These are phyloP conservation scores for Zaprionus gabonicus DNA, from an alignment of 1,140 invertebrate species.

Conservation along the genomic window DNA sequence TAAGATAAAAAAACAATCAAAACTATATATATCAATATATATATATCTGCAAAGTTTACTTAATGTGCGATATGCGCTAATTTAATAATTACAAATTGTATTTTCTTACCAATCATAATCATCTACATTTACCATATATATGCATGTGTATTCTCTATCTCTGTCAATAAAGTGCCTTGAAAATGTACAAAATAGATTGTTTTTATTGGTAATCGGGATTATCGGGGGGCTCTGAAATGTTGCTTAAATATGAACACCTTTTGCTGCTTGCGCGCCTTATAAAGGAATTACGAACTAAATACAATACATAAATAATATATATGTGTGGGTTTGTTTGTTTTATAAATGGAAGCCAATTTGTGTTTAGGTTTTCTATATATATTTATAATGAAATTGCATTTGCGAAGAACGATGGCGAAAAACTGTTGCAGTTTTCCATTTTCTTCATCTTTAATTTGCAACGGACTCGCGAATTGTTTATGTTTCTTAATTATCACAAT, in stretches of 20 bases:
- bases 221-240: conserved; percentile 40
- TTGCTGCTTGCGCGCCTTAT: conserved; percentile 41
- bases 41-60: conserved; percentile 29
- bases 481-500: conserved; percentile 73
- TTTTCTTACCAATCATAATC: conserved; percentile 10
- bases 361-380: conserved; percentile 9
- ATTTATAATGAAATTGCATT: conserved; percentile 14
- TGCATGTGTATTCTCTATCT: conserved; percentile 16
- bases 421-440: conserved; percentile 59
- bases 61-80: conserved; percentile 60
- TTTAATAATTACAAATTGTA: conserved; percentile 49
- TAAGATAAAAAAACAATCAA: conserved; percentile 70
- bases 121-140: conserved; percentile 41
- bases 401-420: conserved; percentile 18
- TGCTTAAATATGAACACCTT: conserved; percentile 70
- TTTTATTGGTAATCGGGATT: conserved; percentile 13
- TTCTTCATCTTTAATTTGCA: background rate
- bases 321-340: conserved; percentile 42
- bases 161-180: conserved; percentile 39
- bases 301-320: conserved; percentile 38
- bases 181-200: conserved; percentile 23
- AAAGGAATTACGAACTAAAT: conserved; percentile 55
- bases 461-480: conserved; percentile 19
- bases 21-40: conserved; percentile 21
- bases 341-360: conserved; percentile 83